Conservation (phyloP, 2,113 vertebrate species). For the human region DNA sequence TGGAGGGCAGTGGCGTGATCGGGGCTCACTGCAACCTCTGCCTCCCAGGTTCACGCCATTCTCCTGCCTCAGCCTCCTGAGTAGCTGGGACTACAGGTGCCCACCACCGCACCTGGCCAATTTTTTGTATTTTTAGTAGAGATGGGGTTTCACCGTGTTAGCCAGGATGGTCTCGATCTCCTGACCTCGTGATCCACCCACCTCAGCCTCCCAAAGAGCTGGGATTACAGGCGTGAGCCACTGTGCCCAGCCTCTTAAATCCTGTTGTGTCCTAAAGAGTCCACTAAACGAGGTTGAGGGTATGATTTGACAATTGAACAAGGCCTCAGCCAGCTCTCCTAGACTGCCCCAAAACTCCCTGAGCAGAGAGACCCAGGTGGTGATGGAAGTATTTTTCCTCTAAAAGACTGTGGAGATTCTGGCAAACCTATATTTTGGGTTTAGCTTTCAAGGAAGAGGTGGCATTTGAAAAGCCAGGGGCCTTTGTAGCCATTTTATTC, state of each 20-base stretch:
- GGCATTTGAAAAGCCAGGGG: neutral
- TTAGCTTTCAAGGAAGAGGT: conserved; percentile 34
- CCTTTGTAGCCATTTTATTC: neutral
- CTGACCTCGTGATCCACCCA: too few relatives aligned
- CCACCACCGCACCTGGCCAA: too few relatives aligned
- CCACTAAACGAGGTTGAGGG: neutral
- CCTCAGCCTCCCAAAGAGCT: too few relatives aligned
- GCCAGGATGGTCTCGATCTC: too few relatives aligned
- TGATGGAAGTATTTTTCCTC: neutral
- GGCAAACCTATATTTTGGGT: neutral
- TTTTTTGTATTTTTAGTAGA: too few relatives aligned
- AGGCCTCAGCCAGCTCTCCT: neutral
- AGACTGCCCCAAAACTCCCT: neutral
- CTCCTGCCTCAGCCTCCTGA: too few relatives aligned
- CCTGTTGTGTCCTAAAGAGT: conserved; percentile 31
- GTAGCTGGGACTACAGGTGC: too few relatives aligned
- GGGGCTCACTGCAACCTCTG: too few relatives aligned
- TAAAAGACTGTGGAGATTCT: neutral
- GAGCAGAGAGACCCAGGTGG: conserved; percentile 3
- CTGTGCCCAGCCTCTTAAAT: neutral
- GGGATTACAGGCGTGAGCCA: too few relatives aligned
- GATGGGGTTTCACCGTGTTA: too few relatives aligned
- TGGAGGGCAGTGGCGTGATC: too few relatives aligned
- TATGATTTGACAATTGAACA: conserved; percentile 23
- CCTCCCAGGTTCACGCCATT: too few relatives aligned